Evolutionary conservation across 2,797 vertebrate species (phyloP), one percentile per base, ranked within the genome.

Genomic region (Darevskia nairensis): DNA sequence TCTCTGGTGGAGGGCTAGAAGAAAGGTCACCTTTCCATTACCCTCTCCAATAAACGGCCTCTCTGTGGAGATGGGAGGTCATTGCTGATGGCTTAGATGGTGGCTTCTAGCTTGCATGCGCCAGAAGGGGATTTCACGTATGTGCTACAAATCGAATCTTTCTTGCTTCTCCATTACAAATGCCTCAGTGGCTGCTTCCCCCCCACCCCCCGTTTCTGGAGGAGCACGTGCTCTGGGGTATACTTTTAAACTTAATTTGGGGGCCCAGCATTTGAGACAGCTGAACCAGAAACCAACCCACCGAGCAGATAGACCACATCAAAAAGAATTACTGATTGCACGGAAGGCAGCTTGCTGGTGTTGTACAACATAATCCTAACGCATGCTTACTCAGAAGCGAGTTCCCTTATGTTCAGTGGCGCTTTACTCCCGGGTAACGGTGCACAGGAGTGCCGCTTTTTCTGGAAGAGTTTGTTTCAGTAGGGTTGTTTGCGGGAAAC

Each of bases 121-220:
- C 2, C 50, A 25, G 39, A 35, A 55, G 50, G 59, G 83, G 39
- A 81, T 81, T 39, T 55, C 80, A 80, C 50, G 4, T 25, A 90
- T 88, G 80, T 90, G 85, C 71, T 25, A 39, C 90, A 82, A 89
- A 85, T 89, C 82, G 23, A 0, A 0, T 90, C 64, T 89, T 92
- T 90, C 83, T 92, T 91, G 85, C 66, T 66, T 90, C 69, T 59
- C 50, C 41, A 17, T 91, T 80, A 93, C 88, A 92, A 95, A 93
- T 89, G 86, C 4, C 79, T 91, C 75, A 85, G 89, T 92, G 79
- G 88, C 91, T 94, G 89, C 77, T 82, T 7, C 41, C 41, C 3
- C 76, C 35, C 35, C 35, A 1, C 35, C 35, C 35, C 35, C 35
- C 35, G 10, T 90, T 74, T 71, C 74, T 91, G 32, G 23, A 80